Evolutionary conservation across 2,888 invertebrate genomes (phyloP).

Genomic region (Nomada hirtipes): DNA sequence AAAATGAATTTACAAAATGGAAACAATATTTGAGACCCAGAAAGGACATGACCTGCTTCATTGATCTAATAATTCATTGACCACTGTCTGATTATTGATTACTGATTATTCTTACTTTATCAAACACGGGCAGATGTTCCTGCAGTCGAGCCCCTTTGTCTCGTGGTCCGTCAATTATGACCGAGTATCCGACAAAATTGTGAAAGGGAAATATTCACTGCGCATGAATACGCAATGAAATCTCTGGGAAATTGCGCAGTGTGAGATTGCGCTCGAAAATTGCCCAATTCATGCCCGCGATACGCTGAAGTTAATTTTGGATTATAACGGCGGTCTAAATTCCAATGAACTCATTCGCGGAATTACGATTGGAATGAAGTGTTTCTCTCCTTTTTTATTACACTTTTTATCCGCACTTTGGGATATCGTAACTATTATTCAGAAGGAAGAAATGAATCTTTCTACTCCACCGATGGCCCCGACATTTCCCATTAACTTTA

Average conservation of each 20-base stretch:
- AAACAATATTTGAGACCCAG: too few species aligned
- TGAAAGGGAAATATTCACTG: slow-evolving; percentile 41
- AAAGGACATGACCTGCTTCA: not conserved
- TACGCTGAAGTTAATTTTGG: slow-evolving; percentile 31
- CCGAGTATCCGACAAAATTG: slow-evolving; percentile 23
- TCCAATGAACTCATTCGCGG: not conserved
- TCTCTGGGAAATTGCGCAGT: slow-evolving; percentile 34
- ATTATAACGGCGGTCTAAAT: slow-evolving; percentile 7
- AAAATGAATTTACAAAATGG: too few species aligned
- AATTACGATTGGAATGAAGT: not conserved
- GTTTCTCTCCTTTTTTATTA: not conserved
- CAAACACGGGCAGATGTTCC: not conserved
- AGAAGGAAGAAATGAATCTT: not conserved
- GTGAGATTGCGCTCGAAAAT: slow-evolving; percentile 33
- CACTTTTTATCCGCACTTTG: not conserved
- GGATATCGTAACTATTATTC: not conserved
- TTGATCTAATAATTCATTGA: slow-evolving; percentile 3
- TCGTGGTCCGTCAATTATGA: slow-evolving; percentile 28
- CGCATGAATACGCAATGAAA: slow-evolving; percentile 29
- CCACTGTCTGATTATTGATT: too few species aligned
- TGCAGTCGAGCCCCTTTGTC: slow-evolving; percentile 20
- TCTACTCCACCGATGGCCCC: not conserved
- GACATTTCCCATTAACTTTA: not conserved
- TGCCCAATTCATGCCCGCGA: not conserved
- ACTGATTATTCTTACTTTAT: slow-evolving; percentile 15